Conservation (phyloP, 2,113 vertebrate species). For the Xerus inauris region DNA sequence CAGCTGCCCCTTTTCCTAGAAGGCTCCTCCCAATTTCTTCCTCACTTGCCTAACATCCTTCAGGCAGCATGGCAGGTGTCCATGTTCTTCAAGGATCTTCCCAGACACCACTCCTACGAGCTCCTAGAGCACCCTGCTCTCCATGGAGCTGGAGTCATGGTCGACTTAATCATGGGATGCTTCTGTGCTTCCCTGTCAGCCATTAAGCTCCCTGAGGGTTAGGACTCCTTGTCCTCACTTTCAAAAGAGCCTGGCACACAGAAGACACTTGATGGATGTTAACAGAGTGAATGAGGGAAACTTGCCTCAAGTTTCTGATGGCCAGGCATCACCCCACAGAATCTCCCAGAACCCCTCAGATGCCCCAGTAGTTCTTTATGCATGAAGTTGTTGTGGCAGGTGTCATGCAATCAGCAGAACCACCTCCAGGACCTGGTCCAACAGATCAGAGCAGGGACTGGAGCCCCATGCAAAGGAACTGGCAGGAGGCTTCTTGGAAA, state of each 20-base stretch:
- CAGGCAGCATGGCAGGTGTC: neutral
- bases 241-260: neutral
- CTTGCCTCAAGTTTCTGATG: neutral
- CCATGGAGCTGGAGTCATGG: neutral
- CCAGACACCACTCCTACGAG: neutral
- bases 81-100: neutral
- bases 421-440: neutral
- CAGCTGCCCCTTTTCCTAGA: neutral
- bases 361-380: neutral
- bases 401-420: neutral
- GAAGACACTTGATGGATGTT: neutral
- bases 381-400: neutral
- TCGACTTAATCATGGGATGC: neutral
- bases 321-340: neutral
- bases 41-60: neutral
- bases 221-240: neutral
- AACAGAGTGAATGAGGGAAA: neutral
- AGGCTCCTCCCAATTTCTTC: neutral
- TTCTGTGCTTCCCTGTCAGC: neutral
- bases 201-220: neutral
- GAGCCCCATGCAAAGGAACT: neutral
- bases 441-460: neutral
- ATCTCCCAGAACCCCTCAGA: neutral
- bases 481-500: neutral
- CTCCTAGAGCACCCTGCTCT: accelerated